Evolutionary conservation across 2,113 vertebrate genomes (phyloP).

Genomic region (Nansenia antarctica): DNA sequence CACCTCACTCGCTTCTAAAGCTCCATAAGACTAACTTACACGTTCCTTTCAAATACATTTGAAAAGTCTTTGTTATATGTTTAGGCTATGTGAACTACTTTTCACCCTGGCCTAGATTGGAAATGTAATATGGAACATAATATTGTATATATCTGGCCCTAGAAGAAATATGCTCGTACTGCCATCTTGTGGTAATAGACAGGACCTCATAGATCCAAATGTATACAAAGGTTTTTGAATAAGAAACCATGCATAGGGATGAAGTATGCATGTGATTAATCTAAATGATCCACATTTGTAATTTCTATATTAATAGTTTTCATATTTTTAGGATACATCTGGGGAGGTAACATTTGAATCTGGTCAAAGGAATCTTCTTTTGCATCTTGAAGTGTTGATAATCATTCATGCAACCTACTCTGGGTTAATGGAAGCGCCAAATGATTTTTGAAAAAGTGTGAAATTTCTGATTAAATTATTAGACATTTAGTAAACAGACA

Average conservation of each 20-base stretch:
- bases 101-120: constrained; percentile 9
- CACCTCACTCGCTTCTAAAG: neutral
- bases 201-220: neutral
- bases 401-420: neutral
- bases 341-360: too few relatives aligned
- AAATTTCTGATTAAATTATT: neutral
- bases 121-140: constrained; percentile 2
- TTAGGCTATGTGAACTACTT: neutral
- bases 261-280: neutral
- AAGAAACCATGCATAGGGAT: neutral
- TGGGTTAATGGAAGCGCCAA: neutral
- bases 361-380: too few relatives aligned
- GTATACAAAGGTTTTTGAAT: neutral
- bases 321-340: too few relatives aligned
- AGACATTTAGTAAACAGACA: neutral
- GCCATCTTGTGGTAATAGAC: constrained; percentile 53
- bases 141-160: neutral
- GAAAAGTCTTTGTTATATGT: constrained; percentile 16
- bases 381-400: neutral
- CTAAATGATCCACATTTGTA: neutral
- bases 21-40: neutral
- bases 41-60: constrained; percentile 21
- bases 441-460: neutral
- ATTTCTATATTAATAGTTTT: too few relatives aligned
- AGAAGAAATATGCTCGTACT: constrained; percentile 15